A percentile compares a stretch with the other conserved stretches of the same genome.
Evolutionary conservation across 2,113 vertebrate genomes (phyloP).

Genomic region (Tautogolabrus adspersus): DNA sequence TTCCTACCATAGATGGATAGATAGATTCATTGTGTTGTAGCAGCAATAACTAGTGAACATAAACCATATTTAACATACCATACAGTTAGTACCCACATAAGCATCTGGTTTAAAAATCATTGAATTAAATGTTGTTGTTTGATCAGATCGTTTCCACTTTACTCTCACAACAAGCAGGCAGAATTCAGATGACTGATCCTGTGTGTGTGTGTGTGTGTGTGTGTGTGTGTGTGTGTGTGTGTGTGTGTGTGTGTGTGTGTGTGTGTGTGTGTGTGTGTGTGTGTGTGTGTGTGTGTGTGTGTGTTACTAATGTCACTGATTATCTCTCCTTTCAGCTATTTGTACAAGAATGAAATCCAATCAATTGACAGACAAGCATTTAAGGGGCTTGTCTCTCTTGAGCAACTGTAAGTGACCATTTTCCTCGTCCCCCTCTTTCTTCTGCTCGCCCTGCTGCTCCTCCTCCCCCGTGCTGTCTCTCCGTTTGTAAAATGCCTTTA

Average conservation of each 20-base stretch:
- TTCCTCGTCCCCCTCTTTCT: slow-evolving; percentile 61
- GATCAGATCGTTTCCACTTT: slow-evolving; percentile 7
- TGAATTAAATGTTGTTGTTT: background rate
- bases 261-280: slow-evolving; percentile 72
- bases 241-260: slow-evolving; percentile 77
- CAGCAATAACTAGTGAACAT: no score
- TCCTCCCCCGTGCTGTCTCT: slow-evolving; percentile 40
- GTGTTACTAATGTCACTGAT: slow-evolving; percentile 90
- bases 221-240: background rate
- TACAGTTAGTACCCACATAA: no score
- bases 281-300: slow-evolving; percentile 74
- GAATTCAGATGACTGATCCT: slow-evolving; percentile 48
- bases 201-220: slow-evolving; percentile 33
- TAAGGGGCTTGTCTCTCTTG: slow-evolving; percentile 99
- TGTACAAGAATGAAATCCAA: slow-evolving; percentile 99
- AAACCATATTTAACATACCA: no score
- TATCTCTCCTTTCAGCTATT: slow-evolving; percentile 99
- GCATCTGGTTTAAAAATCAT: no score
- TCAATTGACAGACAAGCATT: slow-evolving; percentile 99
- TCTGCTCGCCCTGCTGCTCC: slow-evolving; percentile 70
- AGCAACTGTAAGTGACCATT: slow-evolving; percentile 98
- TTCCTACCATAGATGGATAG: no score
- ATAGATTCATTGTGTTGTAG: no score
- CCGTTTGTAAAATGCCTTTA: slow-evolving; percentile 26
- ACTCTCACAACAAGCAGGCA: slow-evolving; percentile 31